phyloP scores from a whole-genome alignment of 2,888 invertebrate genomes.

The Hedya salicella region DNA sequence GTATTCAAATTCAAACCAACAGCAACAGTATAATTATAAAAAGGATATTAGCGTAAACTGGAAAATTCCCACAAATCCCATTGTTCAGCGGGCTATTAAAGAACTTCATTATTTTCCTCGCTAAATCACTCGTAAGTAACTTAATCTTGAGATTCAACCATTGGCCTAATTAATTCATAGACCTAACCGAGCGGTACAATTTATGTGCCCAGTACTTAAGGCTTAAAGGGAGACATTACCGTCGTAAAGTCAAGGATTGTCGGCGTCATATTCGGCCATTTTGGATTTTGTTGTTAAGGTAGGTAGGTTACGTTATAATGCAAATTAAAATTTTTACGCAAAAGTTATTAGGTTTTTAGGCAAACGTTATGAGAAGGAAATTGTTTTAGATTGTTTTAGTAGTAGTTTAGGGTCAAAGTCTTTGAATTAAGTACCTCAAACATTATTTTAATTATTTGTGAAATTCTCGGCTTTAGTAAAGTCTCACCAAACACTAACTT shows the following conservation, averaged over 20 bases:
- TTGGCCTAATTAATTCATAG: constrained; percentile 41
- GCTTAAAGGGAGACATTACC: constrained; percentile 35
- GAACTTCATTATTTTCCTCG: constrained; percentile 34
- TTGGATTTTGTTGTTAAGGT: constrained; percentile 14
- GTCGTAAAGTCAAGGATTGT: constrained; percentile 32
- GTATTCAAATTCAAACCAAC: background rate
- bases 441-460: no score
- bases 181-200: constrained; percentile 36
- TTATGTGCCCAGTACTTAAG: constrained; percentile 35
- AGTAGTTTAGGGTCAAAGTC: no score
- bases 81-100: constrained; percentile 30
- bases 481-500: no score
- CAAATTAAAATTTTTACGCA: background rate
- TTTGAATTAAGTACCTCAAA: no score
- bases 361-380: no score
- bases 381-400: no score
- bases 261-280: constrained; percentile 25
- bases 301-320: background rate
- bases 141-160: constrained; percentile 40
- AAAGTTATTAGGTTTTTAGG: no score
- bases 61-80: background rate
- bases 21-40: no score
- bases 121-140: constrained; percentile 35
- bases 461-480: no score
- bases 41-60: background rate